These are phyloP conservation scores for Cryptus viduatorius DNA, from an alignment of 2,888 invertebrate species.

Conservation along the genomic window DNA sequence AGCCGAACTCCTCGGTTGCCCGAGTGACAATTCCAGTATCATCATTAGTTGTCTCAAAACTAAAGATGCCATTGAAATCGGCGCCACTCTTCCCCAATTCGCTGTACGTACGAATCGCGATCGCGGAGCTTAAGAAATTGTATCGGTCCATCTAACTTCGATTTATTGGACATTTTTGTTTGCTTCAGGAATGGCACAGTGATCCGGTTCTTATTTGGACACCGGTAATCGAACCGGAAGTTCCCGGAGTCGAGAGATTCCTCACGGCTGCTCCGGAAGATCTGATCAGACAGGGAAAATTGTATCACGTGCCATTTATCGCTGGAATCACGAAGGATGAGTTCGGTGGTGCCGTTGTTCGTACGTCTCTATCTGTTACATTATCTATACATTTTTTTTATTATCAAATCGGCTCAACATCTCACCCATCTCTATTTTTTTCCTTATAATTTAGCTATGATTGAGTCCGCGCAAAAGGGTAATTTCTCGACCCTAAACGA, in stretches of 20 bases:
- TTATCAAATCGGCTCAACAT: not conserved
- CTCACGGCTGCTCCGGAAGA: conserved; percentile 87
- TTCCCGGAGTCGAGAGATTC: conserved; percentile 88
- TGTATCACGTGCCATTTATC: conserved; percentile 88
- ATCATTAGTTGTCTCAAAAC: conserved; percentile 88
- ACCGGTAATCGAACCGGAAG: conserved; percentile 89
- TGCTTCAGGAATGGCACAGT: conserved; percentile 85
- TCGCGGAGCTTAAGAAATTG: not conserved
- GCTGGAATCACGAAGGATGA: conserved; percentile 89
- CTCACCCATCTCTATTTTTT: not conserved
- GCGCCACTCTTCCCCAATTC: conserved; percentile 66
- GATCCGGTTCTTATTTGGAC: conserved; percentile 87
- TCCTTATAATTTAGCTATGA: conserved; percentile 47
- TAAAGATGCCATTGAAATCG: conserved; percentile 78
- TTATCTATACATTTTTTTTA: not conserved
- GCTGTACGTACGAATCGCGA: conserved; percentile 59
- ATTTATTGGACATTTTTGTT: not conserved
- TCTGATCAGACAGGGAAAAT: conserved; percentile 86
- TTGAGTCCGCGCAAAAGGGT: conserved; percentile 58
- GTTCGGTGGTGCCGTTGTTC: conserved; percentile 87
- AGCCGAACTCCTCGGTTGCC: conserved; percentile 87
- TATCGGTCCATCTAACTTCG: not conserved
- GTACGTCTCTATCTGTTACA: conserved; percentile 84
- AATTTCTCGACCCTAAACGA: conserved; percentile 86
- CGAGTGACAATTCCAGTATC: conserved; percentile 85